Evolutionary conservation across 2,888 invertebrate genomes (phyloP), one percentile per base, ranked within the genome.

Genomic region (Pediacus dermestoides): DNA sequence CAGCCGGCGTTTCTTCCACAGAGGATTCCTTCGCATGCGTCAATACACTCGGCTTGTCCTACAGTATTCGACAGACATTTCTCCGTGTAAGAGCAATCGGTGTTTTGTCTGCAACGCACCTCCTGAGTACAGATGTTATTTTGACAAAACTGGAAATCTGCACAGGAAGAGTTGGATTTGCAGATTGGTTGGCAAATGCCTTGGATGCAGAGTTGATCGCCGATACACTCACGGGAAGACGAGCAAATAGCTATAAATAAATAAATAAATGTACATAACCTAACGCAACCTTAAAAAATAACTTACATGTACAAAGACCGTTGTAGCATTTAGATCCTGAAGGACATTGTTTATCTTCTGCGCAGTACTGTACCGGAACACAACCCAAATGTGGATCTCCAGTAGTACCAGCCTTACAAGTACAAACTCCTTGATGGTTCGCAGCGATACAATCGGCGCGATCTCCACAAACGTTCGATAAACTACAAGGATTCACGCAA

Each of bases 361-460:
- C 81, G 59, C 93, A 93, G 57, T 88, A 88, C 55, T 89, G 87
- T 33, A 92, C 75, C 1, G 82, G 77, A 14, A 86, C 81, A 61
- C 92, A 92, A 8, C 91, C 91, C 44, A 89, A 74, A 42, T 85
- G 82, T 7, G 92, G 87, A 68, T 91, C 88, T 14, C 91, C 91
- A 1, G 89, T 89, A 47, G 80, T 85, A 27, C 91, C 91, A 13
- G 87, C 75, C 53, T 82, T 76, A 63, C 93, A 93, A n/a, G 80
- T 77, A 61, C 93, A 93, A 21, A 86, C 74, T 1, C 87, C 87
- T 30, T 85, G 78, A 58, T 92, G 91, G 64, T 87, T 87, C 48
- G 75, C 74, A 0, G 88, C 76, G 2, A 77, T 69, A 60, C 92
- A 92, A 39, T 80, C 77, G 0, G 90, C 85, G 60, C 85, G 83